These are phyloP conservation scores for Hypercompe scribonia DNA, from an alignment of 2,888 invertebrate species.

Conservation along the genomic window DNA sequence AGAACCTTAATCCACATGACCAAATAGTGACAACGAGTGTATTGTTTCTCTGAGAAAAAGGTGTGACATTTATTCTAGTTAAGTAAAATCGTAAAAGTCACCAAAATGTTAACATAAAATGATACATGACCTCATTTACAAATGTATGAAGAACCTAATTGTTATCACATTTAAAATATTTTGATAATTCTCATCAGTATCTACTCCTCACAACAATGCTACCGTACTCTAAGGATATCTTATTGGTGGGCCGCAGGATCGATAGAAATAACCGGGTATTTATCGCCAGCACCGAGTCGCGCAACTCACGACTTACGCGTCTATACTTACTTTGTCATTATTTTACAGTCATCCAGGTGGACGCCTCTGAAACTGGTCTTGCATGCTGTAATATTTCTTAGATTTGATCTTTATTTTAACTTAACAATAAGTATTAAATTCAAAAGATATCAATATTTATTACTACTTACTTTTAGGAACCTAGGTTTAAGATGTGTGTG, in stretches of 20 bases:
- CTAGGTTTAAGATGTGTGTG: not conserved
- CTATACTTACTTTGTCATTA: constrained; percentile 33
- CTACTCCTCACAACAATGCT: constrained; percentile 64
- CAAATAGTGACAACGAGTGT: too few relatives aligned
- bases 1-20: not conserved
- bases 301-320: constrained; percentile 40
- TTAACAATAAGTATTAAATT: not conserved
- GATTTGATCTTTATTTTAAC: not conserved
- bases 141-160: not conserved
- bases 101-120: not conserved
- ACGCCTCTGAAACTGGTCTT: constrained; percentile 16
- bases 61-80: not conserved
- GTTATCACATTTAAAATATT: not conserved
- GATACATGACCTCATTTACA: not conserved
- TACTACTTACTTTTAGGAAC: not conserved
- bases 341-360: constrained; percentile 39
- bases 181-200: constrained; percentile 32
- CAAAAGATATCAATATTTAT: not conserved
- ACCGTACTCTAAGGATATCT: constrained; percentile 71
- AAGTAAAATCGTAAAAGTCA: not conserved
- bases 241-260: constrained; percentile 66
- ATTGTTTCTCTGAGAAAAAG: too few relatives aligned
- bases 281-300: constrained; percentile 59
- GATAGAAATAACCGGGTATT: constrained; percentile 80
- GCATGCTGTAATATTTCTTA: not conserved